Evolutionary conservation across 1,140 invertebrate species (phyloP), one percentile per base, ranked within the genome.

Genomic region (Zaprionus davidi): DNA sequence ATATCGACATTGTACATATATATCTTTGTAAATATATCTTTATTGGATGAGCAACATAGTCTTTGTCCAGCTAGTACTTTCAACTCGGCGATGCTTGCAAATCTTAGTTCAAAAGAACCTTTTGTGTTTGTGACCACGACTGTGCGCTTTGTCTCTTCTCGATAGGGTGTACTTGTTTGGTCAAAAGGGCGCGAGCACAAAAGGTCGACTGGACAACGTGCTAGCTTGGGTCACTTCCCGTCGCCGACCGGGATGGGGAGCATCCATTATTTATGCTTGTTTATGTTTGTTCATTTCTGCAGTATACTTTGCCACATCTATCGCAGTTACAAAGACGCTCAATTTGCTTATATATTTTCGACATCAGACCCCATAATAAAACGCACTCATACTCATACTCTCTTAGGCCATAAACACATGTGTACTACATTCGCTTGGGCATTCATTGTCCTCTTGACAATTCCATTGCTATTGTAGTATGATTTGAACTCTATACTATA

Each of bases 121-220:
- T 79, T 86, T 86, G 79, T 79, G 65, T 83, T 76, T 74, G 66
- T 58, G 66, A 31, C 66, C 53, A 26, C 24, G 76, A 68, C 64
- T 76, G 49, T 58, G 60, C 56, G 79, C 68, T 82, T 83, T 86
- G 77, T 83, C 73, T 68, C 78, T 59, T 78, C 24, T 74, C 72
- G 80, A 77, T 74, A 26, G 24, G 77, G 73, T 46, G 84, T 77
- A 88, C 83, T 88, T 88, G 84, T 88, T 86, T 83, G 77, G 80
- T 78, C 84, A 88, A 86, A 86, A 86, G 87, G 80, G 77, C 77
- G 74, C 83, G 59, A 26, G 24, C 66, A 88, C 84, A 86, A 86
- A 88, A 72, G 82, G 77, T 57, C 57, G 71, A 74, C 72, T 74
- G 76, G 69, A 77, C 71, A 68, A 36, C 65, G 56, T 62, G 24